phyloP scores from a whole-genome alignment of 2,888 invertebrate genomes.

The Plemyria rubiginata region DNA sequence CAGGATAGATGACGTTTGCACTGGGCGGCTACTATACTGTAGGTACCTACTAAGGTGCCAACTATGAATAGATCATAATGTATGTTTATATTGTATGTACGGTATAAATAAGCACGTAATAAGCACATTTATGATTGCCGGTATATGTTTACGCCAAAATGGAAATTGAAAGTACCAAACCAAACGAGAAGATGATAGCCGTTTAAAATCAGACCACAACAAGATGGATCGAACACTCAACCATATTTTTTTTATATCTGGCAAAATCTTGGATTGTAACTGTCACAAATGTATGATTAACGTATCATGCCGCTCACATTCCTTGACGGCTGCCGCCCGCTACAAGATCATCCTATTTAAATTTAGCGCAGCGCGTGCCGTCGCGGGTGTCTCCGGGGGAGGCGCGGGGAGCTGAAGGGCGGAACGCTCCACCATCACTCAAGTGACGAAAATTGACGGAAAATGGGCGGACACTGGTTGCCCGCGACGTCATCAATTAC shows the following conservation, averaged over 20 bases:
- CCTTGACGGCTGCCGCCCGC: slow-evolving; percentile 74
- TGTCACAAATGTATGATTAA: slow-evolving; percentile 84
- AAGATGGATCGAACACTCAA: slow-evolving; percentile 39
- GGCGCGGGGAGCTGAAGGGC: slow-evolving; percentile 61
- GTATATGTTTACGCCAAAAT: not conserved
- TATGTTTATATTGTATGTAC: no score
- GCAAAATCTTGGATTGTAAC: slow-evolving; percentile 71
- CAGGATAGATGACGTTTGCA: no score
- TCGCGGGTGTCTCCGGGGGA: slow-evolving; percentile 54
- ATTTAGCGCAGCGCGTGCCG: slow-evolving; percentile 84
- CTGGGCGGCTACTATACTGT: no score
- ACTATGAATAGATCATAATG: no score
- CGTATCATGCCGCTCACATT: slow-evolving; percentile 74
- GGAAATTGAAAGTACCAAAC: slow-evolving; percentile 8
- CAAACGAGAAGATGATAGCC: slow-evolving; percentile 12
- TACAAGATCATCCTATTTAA: slow-evolving; percentile 81
- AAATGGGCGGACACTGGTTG: slow-evolving; percentile 84
- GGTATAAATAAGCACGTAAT: not conserved
- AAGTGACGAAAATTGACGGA: slow-evolving; percentile 86
- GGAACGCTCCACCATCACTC: slow-evolving; percentile 82
- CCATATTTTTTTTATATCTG: slow-evolving; percentile 60
- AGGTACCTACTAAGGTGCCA: no score
- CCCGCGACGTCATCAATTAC: slow-evolving; percentile 84
- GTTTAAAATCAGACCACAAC: slow-evolving; percentile 40
- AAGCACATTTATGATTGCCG: not conserved